Evolutionary conservation across 1,140 invertebrate species (phyloP), one percentile per base, ranked within the genome.

Genomic region (Microplitis mediator): DNA sequence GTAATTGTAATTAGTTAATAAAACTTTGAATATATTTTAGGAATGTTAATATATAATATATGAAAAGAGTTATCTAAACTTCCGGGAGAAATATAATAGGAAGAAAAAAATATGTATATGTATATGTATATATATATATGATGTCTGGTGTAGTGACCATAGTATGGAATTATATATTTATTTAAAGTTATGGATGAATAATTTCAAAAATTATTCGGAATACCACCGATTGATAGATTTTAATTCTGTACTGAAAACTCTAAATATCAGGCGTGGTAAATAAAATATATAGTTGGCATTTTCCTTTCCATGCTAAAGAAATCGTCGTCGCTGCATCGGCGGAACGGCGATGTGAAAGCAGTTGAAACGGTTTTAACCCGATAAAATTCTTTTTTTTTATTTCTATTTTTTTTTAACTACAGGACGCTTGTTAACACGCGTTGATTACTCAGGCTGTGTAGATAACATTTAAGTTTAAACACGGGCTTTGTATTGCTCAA

Each of bases 251-350:
- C 23, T 23, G 23, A 2, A 23, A 23, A 23, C 23, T 23, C 23
- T 23, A 23, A 58, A 58, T 58, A 6, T 39, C 67, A 39, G 54
- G 54, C 23, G 56, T 58, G 56, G 56, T 58, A 58, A 54, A 54
- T 54, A 31, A 45, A 45, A 45, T 45, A 45, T 45, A 45, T 45
- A 4, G 58, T n/a, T 6, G 60, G 61, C 52, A 70, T 79, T 80
- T 80, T 80, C 78, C 77, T 81, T 81, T 81, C 78, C 77, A 79
- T 80, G 78, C 80, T 78, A 79, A 80, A 80, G 79, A 81, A 80
- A 80, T 80, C 76, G 73, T 76, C 73, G 71, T 72, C 75, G 72
- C 71, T 72, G 73, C 80, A 79, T 58, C 39, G 63, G 78, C 75
- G 77, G 80, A 81, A 81, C 69, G 77, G 71, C 74, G 68, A 78